Conservation (phyloP, 1,140 invertebrate genomes). For the Brachionus manjavacas region DNA sequence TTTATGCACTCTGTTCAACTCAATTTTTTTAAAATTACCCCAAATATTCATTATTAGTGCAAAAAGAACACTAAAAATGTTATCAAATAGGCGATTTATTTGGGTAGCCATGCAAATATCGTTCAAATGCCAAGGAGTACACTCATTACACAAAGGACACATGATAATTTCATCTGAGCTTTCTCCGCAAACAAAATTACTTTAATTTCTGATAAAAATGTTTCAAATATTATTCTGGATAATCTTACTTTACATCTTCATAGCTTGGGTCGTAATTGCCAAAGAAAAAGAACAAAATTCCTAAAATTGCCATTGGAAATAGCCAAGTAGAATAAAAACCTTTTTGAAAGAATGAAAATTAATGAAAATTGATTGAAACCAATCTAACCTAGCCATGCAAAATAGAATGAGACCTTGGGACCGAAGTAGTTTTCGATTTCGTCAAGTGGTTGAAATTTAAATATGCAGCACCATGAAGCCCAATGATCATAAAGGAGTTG, state of each 20-base stretch:
- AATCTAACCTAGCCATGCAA: constrained; percentile 31
- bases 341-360: not conserved
- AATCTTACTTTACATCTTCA: not conserved
- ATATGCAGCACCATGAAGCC: constrained; percentile 10
- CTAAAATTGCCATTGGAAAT: constrained; percentile 23
- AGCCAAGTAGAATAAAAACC: constrained; percentile 42
- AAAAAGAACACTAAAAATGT: constrained; percentile 70
- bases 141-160: constrained; percentile 48
- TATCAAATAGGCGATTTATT: constrained; percentile 71
- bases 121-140: constrained; percentile 68
- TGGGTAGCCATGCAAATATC: constrained; percentile 68
- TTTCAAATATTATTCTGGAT: not conserved
- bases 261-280: constrained; percentile 3
- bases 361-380: not conserved
- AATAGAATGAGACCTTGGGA: constrained; percentile 20
- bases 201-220: not conserved
- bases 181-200: constrained; percentile 32
- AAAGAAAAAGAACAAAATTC: constrained; percentile 4
- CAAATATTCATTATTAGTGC: constrained; percentile 74
- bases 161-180: constrained; percentile 41
- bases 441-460: constrained; percentile 34
- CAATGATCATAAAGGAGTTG: constrained; percentile 27
- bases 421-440: constrained; percentile 31
- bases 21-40: constrained; percentile 57
- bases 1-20: not conserved